Conservation (phyloP, 1,140 invertebrate species). For the Zophobas morio region DNA sequence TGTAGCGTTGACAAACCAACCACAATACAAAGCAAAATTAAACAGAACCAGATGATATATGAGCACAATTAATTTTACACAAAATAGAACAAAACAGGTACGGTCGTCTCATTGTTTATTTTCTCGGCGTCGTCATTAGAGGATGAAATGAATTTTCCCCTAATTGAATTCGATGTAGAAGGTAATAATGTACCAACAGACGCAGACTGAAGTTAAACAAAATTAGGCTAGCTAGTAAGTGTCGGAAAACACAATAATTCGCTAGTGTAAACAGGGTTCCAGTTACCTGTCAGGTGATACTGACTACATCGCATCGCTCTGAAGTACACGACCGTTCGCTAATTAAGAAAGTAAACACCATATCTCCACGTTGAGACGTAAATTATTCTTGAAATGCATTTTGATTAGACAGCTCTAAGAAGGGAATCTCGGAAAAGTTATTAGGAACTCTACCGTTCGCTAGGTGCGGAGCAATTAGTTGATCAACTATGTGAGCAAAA, state of each 20-base stretch:
- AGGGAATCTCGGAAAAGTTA: conserved; percentile 10
- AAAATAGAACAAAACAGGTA: conserved; percentile 39
- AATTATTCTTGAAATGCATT: conserved; percentile 25
- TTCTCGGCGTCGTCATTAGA: conserved; percentile 40
- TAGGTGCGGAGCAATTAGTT: conserved; percentile 1
- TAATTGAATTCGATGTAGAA: conserved; percentile 37
- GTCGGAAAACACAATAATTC: conserved; percentile 41
- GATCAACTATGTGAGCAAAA: neutral
- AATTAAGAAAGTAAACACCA: conserved; percentile 24
- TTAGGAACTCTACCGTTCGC: neutral
- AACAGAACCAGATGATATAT: conserved; percentile 39
- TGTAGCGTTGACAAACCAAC: neutral
- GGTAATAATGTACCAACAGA: conserved; percentile 40
- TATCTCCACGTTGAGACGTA: conserved; percentile 3
- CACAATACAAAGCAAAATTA: conserved; percentile 35
- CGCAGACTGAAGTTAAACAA: conserved; percentile 42
- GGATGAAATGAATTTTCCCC: conserved; percentile 35
- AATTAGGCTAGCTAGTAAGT: conserved; percentile 41
- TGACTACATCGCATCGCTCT: conserved; percentile 13
- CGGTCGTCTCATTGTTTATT: conserved; percentile 33
- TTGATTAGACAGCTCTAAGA: conserved; percentile 15
- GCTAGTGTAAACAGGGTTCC: conserved; percentile 33
- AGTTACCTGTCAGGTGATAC: conserved; percentile 39
- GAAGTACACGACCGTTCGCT: conserved; percentile 34
- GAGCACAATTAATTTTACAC: conserved; percentile 40